These are phyloP conservation scores for Diaphora mendica DNA, from an alignment of 2,888 invertebrate genomes.

Conservation along the genomic window DNA sequence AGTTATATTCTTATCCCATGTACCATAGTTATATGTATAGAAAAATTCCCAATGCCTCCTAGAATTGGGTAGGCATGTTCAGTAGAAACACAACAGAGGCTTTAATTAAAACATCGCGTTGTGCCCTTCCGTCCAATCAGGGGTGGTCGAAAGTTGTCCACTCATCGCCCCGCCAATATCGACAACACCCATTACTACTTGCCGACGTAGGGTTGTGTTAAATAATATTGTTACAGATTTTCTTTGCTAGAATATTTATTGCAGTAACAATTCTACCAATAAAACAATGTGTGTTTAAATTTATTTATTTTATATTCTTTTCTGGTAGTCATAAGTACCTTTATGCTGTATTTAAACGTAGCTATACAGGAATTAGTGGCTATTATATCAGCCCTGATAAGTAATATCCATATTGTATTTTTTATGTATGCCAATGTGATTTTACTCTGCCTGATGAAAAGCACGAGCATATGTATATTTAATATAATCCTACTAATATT, in stretches of 20 bases:
- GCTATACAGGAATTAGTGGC: not conserved
- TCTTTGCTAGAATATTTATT: not conserved
- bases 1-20: not conserved
- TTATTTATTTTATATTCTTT: no score
- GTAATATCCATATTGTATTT: no score
- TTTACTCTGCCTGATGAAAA: no score
- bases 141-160: conserved; percentile 65
- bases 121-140: conserved; percentile 54
- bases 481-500: no score
- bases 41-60: conserved; percentile 29
- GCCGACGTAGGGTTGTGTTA: conserved; percentile 36
- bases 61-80: conserved; percentile 42
- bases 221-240: conserved; percentile 6
- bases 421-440: no score
- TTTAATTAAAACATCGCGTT: conserved; percentile 56
- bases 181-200: conserved; percentile 68
- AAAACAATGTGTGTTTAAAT: no score
- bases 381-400: no score
- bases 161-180: conserved; percentile 67
- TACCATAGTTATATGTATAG: not conserved
- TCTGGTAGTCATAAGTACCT: no score
- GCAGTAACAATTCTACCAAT: not conserved
- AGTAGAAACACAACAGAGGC: conserved; percentile 40
- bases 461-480: no score
- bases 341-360: no score